These are phyloP conservation scores for Drosophila pegasa DNA, from an alignment of 2,888 invertebrate genomes.

Conservation along the genomic window DNA sequence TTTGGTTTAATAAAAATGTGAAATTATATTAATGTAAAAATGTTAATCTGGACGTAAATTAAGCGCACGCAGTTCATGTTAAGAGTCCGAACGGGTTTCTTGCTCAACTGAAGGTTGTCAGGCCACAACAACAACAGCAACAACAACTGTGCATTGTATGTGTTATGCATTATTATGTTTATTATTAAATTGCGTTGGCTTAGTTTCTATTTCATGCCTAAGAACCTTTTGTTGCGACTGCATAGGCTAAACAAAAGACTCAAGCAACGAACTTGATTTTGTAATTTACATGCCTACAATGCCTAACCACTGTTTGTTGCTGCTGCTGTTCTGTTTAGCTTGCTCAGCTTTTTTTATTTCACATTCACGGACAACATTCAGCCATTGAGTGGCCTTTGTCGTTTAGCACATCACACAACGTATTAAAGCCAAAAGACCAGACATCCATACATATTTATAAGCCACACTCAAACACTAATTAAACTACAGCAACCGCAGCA, in stretches of 20 bases:
- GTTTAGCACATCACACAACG: slow-evolving; percentile 58
- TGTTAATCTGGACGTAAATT: slow-evolving; percentile 76
- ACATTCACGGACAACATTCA: slow-evolving; percentile 71
- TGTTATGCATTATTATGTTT: slow-evolving; percentile 42
- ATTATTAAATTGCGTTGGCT: slow-evolving; percentile 58
- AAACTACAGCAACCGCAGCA: slow-evolving; percentile 38
- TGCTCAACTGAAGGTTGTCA: slow-evolving; percentile 61
- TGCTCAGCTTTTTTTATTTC: slow-evolving; percentile 64
- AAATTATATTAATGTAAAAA: slow-evolving; percentile 75
- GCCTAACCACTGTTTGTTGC: slow-evolving; percentile 17
- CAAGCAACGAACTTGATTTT: slow-evolving; percentile 79
- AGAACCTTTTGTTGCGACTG: slow-evolving; percentile 73
- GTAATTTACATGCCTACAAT: slow-evolving; percentile 73
- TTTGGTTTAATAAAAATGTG: slow-evolving; percentile 67
- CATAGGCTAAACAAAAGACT: slow-evolving; percentile 72
- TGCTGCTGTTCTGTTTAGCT: slow-evolving; percentile 15
- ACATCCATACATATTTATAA: slow-evolving; percentile 61
- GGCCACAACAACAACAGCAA: slow-evolving; percentile 10
- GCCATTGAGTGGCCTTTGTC: slow-evolving; percentile 62
- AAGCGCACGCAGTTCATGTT: slow-evolving; percentile 63
- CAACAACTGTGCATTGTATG: slow-evolving; percentile 38
- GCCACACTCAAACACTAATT: slow-evolving; percentile 67
- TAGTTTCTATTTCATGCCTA: slow-evolving; percentile 68
- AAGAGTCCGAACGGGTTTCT: slow-evolving; percentile 58
- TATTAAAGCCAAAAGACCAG: slow-evolving; percentile 38